A percentile compares a stretch with the other conserved stretches of the same genome.
phyloP scores from a whole-genome alignment of 2,113 vertebrate species.

The Sinocyclocheilus grahami region DNA sequence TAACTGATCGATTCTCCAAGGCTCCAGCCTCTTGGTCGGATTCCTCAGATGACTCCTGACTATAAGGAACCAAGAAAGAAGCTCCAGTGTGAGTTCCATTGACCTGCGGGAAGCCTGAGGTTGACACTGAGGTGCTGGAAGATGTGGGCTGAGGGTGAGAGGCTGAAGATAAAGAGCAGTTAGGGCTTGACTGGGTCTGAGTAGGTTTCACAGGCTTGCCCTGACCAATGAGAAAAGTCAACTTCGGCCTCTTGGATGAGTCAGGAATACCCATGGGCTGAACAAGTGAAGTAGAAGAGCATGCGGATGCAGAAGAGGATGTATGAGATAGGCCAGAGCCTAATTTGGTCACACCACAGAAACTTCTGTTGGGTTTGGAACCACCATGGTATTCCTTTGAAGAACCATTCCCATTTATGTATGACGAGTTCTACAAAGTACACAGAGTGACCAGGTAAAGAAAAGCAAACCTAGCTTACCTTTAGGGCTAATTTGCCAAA shows the following conservation, averaged over 20 bases:
- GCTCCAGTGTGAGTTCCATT: constrained; percentile 73
- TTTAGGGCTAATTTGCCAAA: background rate
- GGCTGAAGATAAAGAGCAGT: constrained; percentile 65
- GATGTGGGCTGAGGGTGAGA: constrained; percentile 64
- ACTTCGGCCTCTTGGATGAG: constrained; percentile 84
- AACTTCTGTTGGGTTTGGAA: constrained; percentile 76
- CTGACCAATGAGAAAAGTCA: constrained; percentile 88
- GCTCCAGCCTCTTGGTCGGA: constrained; percentile 81
- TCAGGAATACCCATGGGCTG: constrained; percentile 79
- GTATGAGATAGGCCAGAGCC: constrained; percentile 72
- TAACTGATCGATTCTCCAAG: constrained; percentile 74
- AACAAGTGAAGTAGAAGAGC: constrained; percentile 80
- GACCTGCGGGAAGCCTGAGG: constrained; percentile 82
- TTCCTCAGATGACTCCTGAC: constrained; percentile 87
- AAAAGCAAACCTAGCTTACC: background rate
- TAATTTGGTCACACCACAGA: constrained; percentile 72
- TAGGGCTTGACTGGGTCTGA: constrained; percentile 59
- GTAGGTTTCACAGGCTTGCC: constrained; percentile 74
- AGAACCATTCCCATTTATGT: constrained; percentile 87
- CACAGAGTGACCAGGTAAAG: background rate
- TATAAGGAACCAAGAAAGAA: constrained; percentile 78
- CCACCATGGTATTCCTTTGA: constrained; percentile 79
- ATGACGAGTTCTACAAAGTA: constrained; percentile 77
- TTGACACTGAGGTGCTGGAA: constrained; percentile 79
- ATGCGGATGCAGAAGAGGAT: constrained; percentile 76